These are phyloP conservation scores for Podarcis muralis DNA, from an alignment of 2,113 vertebrate genomes.

Conservation along the genomic window DNA sequence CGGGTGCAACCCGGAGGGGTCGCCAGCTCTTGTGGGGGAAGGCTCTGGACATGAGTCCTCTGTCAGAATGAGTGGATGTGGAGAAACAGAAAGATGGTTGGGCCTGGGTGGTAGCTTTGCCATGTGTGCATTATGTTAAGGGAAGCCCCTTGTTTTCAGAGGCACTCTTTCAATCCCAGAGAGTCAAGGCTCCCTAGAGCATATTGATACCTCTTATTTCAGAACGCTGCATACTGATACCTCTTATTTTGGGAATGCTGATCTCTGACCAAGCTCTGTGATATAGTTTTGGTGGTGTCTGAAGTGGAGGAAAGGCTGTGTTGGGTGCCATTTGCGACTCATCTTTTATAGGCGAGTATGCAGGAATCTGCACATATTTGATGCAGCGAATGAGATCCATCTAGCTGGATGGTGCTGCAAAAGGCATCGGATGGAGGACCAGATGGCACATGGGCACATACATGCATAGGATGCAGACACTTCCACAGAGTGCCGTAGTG, in stretches of 20 bases:
- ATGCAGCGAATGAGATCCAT: background rate
- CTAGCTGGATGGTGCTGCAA: background rate
- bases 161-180: background rate
- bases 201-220: background rate
- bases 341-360: background rate
- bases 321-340: background rate
- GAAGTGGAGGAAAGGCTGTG: background rate
- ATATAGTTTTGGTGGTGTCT: background rate
- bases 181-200: background rate
- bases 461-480: background rate
- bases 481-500: constrained; percentile 14
- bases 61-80: background rate
- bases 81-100: background rate
- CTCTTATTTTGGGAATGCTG: background rate
- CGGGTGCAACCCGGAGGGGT: no score
- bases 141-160: background rate
- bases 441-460: constrained; percentile 4
- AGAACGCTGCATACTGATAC: background rate
- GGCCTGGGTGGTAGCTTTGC: background rate
- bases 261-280: background rate
- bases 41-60: background rate
- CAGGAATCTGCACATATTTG: background rate
- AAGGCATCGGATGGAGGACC: background rate
- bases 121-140: background rate
- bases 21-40: background rate